Evolutionary conservation across 1,140 invertebrate genomes (phyloP), one percentile per base, ranked within the genome.

Genomic region (Drosophila bocqueti): DNA sequence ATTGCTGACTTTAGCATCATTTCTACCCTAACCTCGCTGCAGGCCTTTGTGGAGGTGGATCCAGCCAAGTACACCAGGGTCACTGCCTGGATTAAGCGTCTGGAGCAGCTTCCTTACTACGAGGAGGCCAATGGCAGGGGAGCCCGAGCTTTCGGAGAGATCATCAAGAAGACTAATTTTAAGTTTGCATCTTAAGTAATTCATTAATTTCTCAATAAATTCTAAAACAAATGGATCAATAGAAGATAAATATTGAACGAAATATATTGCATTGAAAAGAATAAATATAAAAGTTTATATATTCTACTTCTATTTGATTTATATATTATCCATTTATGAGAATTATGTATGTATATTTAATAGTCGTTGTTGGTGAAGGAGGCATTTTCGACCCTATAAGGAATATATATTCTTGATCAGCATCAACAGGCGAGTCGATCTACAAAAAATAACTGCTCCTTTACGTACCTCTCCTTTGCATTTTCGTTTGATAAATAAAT

Each of bases 1-100:
- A 93, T 96, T 54, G 95, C 95, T 18, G 95, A 95, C 81, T 93
- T 94, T 24, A 91, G 94, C 81, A 40, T 93, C 40, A 49, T 92
- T 69, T 78, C 93, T 1, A 84, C 92, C 6, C 77, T 94, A 13
- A 81, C 76, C 26, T 83, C 93, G 65, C 26, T 93, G 79, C 29
- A 81, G 76, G 68, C 57, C 13, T 77, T 77, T n/a, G 86, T 91
- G 18, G 76, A 86, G 4, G 62, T 93, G 24, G 84, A 93, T 61
- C 15, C 59, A 1, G 10, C 42, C 18, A 92, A 92, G 61, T 93
- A 81, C 62, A 58, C 71, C 0, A 91, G 78, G 38, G 57, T 83
- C 6, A 29, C 36, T 26, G 79, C 78, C 4, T 93, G 92, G 91
- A 46, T 93, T 13, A 75, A 89, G 21, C 64, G 79, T 4, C 60